Evolutionary conservation across 1,140 invertebrate species (phyloP).

Genomic region (Bombyx mori): DNA sequence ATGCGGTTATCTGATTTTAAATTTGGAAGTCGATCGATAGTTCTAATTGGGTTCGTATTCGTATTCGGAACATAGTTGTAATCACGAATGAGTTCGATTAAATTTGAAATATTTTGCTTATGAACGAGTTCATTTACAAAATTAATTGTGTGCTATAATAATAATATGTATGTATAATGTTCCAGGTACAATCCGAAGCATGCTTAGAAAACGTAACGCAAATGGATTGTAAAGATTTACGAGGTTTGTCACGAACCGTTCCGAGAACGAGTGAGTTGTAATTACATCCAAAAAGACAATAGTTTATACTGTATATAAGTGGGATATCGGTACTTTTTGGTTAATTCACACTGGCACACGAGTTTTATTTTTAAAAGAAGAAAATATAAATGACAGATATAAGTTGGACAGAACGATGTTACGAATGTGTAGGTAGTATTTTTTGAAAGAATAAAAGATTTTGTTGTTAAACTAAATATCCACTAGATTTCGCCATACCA

Average conservation of each 20-base stretch:
- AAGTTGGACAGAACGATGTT: too few species aligned
- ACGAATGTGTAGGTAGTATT: too few species aligned
- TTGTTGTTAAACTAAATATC: too few species aligned
- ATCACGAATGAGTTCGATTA: slow-evolving; percentile 20
- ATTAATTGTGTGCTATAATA: too few species aligned
- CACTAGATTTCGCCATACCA: too few species aligned
- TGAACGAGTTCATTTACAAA: too few species aligned
- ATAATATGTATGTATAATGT: slow-evolving; percentile 13
- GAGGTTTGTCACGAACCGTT: slow-evolving; percentile 42
- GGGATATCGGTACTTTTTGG: too few species aligned
- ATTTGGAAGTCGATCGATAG: slow-evolving; percentile 53
- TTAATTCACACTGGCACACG: too few species aligned
- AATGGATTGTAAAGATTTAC: slow-evolving; percentile 22
- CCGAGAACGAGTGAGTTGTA: slow-evolving; percentile 28
- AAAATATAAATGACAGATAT: too few species aligned
- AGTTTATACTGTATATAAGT: not conserved
- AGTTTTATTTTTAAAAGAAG: too few species aligned
- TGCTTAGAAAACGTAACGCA: slow-evolving; percentile 20
- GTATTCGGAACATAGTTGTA: slow-evolving; percentile 35
- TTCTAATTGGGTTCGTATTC: slow-evolving; percentile 43
- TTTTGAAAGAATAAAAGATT: too few species aligned
- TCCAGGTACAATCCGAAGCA: slow-evolving; percentile 25
- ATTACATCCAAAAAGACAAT: slow-evolving; percentile 21
- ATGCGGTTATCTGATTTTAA: slow-evolving; percentile 61
- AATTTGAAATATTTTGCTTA: slow-evolving; percentile 6